These are phyloP conservation scores for Torymus texanus DNA, from an alignment of 2,888 invertebrate species.

Conservation along the genomic window DNA sequence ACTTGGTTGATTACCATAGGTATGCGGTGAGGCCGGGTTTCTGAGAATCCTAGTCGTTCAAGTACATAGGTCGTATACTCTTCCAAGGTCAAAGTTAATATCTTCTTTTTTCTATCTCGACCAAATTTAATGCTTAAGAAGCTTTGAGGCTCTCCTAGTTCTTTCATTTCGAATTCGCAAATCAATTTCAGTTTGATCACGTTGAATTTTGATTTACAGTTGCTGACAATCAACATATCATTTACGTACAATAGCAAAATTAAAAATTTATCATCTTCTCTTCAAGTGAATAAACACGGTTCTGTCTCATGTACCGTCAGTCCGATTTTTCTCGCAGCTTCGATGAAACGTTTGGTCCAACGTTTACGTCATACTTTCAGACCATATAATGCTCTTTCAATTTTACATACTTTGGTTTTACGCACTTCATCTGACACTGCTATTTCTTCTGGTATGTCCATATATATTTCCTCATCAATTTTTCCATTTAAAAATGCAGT, in stretches of 20 bases:
- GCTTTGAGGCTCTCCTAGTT: constrained; percentile 51
- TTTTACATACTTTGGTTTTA: not conserved
- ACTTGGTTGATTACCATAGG: constrained; percentile 52
- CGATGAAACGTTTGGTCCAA: constrained; percentile 38
- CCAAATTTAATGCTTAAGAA: constrained; percentile 49
- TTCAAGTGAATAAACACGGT: constrained; percentile 34
- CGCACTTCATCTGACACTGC: too few relatives aligned
- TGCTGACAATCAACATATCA: not conserved
- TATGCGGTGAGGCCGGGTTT: not conserved
- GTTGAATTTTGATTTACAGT: constrained; percentile 35
- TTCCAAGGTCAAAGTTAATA: constrained; percentile 13
- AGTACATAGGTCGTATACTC: constrained; percentile 5
- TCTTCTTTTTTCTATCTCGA: not conserved
- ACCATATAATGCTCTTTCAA: not conserved
- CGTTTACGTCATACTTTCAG: too few relatives aligned
- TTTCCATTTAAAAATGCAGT: not conserved
- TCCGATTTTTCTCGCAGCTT: constrained; percentile 48
- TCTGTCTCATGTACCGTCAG: constrained; percentile 40
- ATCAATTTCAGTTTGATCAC: constrained; percentile 51
- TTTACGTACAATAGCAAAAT: too few relatives aligned
- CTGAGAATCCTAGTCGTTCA: not conserved
- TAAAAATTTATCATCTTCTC: too few relatives aligned
- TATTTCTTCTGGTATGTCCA: not conserved
- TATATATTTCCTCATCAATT: not conserved
- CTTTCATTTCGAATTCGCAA: constrained; percentile 54